Evolutionary conservation across 2,113 vertebrate genomes (phyloP).

Genomic region (Siniperca chuatsi): DNA sequence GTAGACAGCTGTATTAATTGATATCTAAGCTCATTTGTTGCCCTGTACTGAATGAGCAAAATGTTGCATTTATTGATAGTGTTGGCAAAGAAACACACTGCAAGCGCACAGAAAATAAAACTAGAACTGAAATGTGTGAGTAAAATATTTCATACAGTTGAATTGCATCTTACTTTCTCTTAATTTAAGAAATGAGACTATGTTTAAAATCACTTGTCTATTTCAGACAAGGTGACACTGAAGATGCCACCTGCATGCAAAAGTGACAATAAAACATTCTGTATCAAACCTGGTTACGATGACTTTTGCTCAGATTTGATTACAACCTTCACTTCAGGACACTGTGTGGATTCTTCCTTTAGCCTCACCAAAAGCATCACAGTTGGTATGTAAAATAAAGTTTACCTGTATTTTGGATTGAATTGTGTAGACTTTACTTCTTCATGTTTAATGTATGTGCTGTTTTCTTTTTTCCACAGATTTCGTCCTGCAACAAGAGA

Average conservation of each 20-base stretch:
- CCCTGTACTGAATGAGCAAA: too few species aligned
- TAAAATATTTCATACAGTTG: not conserved
- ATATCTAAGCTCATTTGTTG: too few species aligned
- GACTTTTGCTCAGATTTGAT: conserved; percentile 47
- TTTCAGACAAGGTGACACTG: too few species aligned
- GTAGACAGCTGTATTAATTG: too few species aligned
- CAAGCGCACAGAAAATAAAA: too few species aligned
- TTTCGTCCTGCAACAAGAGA: conserved; percentile 31
- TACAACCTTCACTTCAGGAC: not conserved
- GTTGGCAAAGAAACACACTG: too few species aligned
- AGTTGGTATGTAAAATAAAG: conserved; percentile 54
- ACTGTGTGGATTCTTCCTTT: not conserved
- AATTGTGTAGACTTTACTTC: not conserved
- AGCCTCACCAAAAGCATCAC: rapidly evolving
- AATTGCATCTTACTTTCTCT: not conserved
- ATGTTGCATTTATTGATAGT: too few species aligned
- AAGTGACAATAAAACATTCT: rapidly evolving
- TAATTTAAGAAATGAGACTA: not conserved
- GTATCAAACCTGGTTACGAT: not conserved
- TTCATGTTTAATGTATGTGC: not conserved
- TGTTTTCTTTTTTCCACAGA: conserved; percentile 21
- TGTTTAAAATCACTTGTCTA: too few species aligned
- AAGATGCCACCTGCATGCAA: not conserved
- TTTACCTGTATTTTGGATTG: not conserved
- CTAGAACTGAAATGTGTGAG: not conserved